A percentile compares a stretch with the other conserved stretches of the same genome.
Evolutionary conservation across 2,888 invertebrate genomes (phyloP).

Genomic region (Zootermopsis nevadensis): DNA sequence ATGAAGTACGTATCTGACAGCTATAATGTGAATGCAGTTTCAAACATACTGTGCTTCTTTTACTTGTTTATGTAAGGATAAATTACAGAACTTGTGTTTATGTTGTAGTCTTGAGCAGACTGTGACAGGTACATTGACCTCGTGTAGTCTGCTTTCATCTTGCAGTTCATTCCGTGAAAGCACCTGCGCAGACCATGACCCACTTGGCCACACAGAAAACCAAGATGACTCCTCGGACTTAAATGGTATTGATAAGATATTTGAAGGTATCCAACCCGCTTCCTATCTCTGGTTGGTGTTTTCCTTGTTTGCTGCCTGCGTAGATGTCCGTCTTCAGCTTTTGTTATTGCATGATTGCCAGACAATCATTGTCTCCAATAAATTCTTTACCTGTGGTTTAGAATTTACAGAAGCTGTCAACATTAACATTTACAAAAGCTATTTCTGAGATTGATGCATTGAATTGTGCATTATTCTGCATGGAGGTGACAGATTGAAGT

Average conservation of each 20-base stretch:
- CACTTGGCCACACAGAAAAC: slow-evolving; percentile 50
- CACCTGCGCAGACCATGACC: slow-evolving; percentile 75
- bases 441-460: no score
- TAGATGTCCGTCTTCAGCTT: neutral
- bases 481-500: no score
- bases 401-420: no score
- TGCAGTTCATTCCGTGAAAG: slow-evolving; percentile 90
- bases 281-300: slow-evolving; percentile 40
- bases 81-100: no score
- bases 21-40: no score
- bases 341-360: neutral
- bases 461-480: no score
- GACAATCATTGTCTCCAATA: no score
- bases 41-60: no score
- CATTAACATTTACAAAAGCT: no score
- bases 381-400: no score
- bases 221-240: slow-evolving; percentile 60
- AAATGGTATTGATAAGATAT: slow-evolving; percentile 68
- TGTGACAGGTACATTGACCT: slow-evolving; percentile 39
- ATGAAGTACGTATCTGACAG: neutral
- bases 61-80: no score
- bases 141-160: slow-evolving; percentile 76
- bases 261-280: slow-evolving; percentile 63
- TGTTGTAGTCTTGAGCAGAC: neutral
- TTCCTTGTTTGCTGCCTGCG: slow-evolving; percentile 45